phyloP scores from a whole-genome alignment of 2,797 vertebrate genomes.

The Tapera naevia region DNA sequence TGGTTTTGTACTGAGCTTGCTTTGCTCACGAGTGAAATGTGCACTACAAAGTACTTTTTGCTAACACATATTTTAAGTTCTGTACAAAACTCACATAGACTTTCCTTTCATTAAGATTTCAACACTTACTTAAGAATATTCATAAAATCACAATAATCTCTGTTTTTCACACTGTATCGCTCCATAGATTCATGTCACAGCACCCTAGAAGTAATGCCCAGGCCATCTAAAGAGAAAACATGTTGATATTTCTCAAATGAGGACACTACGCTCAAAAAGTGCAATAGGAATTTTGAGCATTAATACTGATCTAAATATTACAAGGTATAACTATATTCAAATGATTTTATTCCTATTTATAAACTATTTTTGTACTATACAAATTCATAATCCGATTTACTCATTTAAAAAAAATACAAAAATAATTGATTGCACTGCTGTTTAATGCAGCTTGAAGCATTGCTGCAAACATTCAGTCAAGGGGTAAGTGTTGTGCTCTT shows the following conservation, averaged over 20 bases:
- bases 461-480: neutral
- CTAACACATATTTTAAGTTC: neutral
- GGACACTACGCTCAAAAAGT: neutral
- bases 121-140: neutral
- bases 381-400: neutral
- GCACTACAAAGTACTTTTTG: neutral
- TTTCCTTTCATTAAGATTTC: neutral
- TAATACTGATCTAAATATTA: neutral
- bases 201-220: neutral
- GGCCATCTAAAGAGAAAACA: neutral
- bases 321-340: neutral
- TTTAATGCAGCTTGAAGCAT: neutral
- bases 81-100: neutral
- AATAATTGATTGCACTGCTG: neutral
- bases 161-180: neutral
- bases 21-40: neutral
- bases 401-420: neutral
- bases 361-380: neutral
- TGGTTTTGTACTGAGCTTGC: neutral
- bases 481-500: neutral
- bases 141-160: neutral
- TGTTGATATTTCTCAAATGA: neutral
- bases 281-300: neutral
- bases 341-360: neutral
- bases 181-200: neutral